Evolutionary conservation across 2,888 invertebrate genomes (phyloP), one percentile per base, ranked within the genome.

Genomic region (Parnassius apollo): DNA sequence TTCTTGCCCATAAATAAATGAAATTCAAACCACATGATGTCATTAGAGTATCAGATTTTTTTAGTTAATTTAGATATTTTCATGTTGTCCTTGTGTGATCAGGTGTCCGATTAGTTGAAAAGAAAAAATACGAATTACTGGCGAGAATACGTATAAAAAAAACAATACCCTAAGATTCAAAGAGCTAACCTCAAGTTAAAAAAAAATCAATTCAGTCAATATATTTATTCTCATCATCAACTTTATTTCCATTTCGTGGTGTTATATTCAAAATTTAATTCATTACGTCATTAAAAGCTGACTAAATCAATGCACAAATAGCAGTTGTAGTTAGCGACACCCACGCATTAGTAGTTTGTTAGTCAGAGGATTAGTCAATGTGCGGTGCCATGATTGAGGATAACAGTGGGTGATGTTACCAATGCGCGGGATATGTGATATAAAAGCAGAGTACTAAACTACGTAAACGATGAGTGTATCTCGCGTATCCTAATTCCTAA

Each of bases 251-350:
- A 62, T 62, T 62, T 57, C 54, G 62, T 62, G 62, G 57, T 54
- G 58, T 58, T 58, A 58, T 50, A 35, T 58, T 35, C 58, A 46
- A 22, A 35, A 18, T 45, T 58, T 50, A 54, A 62, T 58, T 58
- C 58, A 62, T 62, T 62, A 58, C 62, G 57, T 42, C 49, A 62
- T 62, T 53, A 58, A 50, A 11, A 44, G 57, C 49, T 62, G 57
- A 58, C 42, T 58, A 45, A 62, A 58, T 48, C 58, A 42, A 54
- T 13, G 52, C 45, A 49, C 13, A 49, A 49, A 52, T 25, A 13
- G 58, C 35, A 51, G 13, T 54, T n/a, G 18, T 25, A 54, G 58
- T 62, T 58, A 62, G 57, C 25, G 48, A 50, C 44, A 58, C 62
- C 62, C 58, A 62, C 62, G 57, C 62, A 49, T 49, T 13, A 13